Base-by-base conservation (phyloP, 2,888 invertebrate genomes). In the Drosophila nr. fundita region DNA sequence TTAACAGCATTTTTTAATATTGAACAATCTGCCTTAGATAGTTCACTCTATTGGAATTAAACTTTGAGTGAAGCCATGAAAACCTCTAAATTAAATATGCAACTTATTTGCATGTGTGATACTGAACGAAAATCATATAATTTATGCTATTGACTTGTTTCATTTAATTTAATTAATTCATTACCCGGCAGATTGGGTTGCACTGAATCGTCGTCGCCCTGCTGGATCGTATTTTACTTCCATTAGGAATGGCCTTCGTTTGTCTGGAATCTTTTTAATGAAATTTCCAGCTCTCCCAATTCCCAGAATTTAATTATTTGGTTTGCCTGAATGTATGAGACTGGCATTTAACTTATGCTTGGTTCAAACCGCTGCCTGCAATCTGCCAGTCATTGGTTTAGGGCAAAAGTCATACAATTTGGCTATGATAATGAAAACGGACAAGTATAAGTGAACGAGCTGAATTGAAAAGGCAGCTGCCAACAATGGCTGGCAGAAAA, bases 51-150 rank as follows among this genome's bases (percentile, higher is more conserved):
- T 24, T 45, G 8, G 4, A 45, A 45, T 45, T 7, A 8, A 45
- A 15, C 24, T 45, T 45, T 45, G 15, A 24, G 24, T 7, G 15
- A 15, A 13, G 15, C 1, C 45, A 24, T 24, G 7, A 15, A 45
- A 45, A 45, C 15, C 4, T 15, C 24, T 2, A 15, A 45, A 15
- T 45, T 11, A n/a, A 18, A 27, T 57, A 36, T 49, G 11, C 45
- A 63, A 80, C 80, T 82, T 69, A 76, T 70, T 69, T 66, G 69
- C 57, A n/a, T 65, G 49, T 10, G 38, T 30, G 50, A 42, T 57
- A 49, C 36, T 53, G 54, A 68, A 83, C 54, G 73, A 52, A 81
- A 84, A 86, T 84, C 84, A 83, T 82, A 80, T 82, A 89, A 89
- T 87, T 81, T 83, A 75, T 79, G 75, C 74, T 76, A 77, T 77